Evolutionary conservation across 2,888 invertebrate genomes (phyloP).

Genomic region (Andrena marginata): DNA sequence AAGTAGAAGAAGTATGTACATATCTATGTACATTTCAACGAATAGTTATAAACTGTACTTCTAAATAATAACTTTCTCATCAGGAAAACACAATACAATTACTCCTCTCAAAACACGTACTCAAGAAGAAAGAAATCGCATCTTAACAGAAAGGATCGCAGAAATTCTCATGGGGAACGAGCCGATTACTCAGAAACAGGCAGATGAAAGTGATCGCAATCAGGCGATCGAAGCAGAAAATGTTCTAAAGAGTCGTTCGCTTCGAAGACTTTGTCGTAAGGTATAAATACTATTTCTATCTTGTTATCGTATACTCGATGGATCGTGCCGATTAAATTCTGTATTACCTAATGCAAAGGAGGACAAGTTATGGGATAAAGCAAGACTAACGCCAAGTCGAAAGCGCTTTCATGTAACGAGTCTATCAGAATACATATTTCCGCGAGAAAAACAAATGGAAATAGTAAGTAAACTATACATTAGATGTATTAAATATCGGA

Average conservation of each 20-base stretch:
- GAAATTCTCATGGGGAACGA: slow-evolving; percentile 83
- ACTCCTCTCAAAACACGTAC: slow-evolving; percentile 82
- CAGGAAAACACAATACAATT: slow-evolving; percentile 73
- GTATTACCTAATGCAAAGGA: slow-evolving; percentile 38
- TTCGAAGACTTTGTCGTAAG: slow-evolving; percentile 72
- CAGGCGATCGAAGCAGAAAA: slow-evolving; percentile 36
- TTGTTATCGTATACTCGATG: slow-evolving; percentile 7
- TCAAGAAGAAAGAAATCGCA: slow-evolving; percentile 82
- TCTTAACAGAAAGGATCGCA: slow-evolving; percentile 85
- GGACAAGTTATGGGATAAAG: slow-evolving; percentile 77
- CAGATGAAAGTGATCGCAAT: slow-evolving; percentile 6
- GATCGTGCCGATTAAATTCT: slow-evolving; percentile 1
- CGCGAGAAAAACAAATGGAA: slow-evolving; percentile 32
- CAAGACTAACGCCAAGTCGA: slow-evolving; percentile 67
- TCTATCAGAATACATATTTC: slow-evolving; percentile 66
- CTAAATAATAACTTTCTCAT: slow-evolving; percentile 9
- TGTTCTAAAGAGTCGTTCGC: slow-evolving; percentile 69
- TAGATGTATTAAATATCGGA: slow-evolving; percentile 3
- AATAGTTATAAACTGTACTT: neutral
- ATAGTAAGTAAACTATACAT: slow-evolving; percentile 22
- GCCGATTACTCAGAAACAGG: slow-evolving; percentile 74
- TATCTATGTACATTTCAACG: slow-evolving; percentile 6
- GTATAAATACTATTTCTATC: slow-evolving; percentile 66
- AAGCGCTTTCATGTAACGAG: slow-evolving; percentile 76
- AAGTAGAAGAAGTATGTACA: slow-evolving; percentile 55